Evolutionary conservation across 2,797 vertebrate species (phyloP).

Genomic region (Melopsittacus undulatus): DNA sequence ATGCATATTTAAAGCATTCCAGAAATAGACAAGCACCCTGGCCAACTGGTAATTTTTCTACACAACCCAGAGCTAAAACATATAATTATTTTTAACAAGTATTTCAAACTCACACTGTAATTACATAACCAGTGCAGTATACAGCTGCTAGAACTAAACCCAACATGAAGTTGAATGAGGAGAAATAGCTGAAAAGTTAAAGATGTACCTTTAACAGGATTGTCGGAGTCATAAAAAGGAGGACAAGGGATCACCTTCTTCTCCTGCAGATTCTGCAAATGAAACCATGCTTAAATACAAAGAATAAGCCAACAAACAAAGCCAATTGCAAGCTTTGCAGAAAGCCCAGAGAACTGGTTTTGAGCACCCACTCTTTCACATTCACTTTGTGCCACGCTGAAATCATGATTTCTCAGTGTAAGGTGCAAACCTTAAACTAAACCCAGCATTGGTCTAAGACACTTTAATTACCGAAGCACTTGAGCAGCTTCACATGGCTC

Average conservation of each 20-base stretch:
- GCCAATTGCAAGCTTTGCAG: background rate
- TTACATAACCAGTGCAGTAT: background rate
- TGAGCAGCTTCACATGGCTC: background rate
- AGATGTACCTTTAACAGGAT: conserved; percentile 90
- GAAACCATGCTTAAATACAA: background rate
- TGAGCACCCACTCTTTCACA: background rate
- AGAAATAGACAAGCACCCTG: background rate
- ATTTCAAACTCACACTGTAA: background rate
- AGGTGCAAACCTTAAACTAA: background rate
- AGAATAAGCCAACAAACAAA: background rate
- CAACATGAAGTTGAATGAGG: background rate
- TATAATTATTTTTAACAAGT: background rate
- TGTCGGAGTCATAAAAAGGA: conserved; percentile 89
- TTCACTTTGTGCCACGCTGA: background rate
- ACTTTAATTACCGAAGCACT: background rate
- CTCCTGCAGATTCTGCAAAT: conserved; percentile 87
- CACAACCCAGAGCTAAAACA: background rate
- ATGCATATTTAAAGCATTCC: background rate
- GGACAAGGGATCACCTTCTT: conserved; percentile 94
- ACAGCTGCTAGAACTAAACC: background rate
- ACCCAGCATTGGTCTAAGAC: background rate
- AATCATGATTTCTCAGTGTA: background rate
- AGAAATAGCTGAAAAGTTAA: background rate
- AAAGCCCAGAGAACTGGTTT: background rate
- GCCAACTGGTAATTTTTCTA: background rate